Percentiles rank a stretch among this genome's conserved stretches.
Evolutionary conservation across 1,140 invertebrate genomes (phyloP).

Genomic region (Melanaphis sacchari): DNA sequence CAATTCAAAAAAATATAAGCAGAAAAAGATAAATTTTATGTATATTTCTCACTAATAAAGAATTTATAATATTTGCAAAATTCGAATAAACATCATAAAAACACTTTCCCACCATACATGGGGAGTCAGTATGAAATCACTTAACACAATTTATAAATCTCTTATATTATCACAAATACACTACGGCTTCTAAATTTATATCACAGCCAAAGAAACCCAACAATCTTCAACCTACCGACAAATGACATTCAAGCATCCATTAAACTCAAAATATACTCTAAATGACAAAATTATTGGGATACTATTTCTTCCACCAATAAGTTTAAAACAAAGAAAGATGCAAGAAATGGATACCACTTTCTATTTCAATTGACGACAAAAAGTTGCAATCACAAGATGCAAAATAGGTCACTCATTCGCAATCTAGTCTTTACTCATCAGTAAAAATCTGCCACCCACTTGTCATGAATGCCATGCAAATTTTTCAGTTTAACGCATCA

Average conservation of each 20-base stretch:
- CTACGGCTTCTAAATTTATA: neutral
- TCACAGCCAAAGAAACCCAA: constrained; percentile 28
- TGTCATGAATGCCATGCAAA: too few species aligned
- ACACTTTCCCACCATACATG: neutral
- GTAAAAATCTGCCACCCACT: too few species aligned
- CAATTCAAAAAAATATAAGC: too few species aligned
- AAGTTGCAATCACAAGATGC: too few species aligned
- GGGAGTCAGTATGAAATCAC: neutral
- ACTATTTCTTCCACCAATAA: neutral
- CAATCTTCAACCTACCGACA: too few species aligned
- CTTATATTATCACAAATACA: constrained; percentile 27
- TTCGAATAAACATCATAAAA: neutral
- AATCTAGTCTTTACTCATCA: too few species aligned
- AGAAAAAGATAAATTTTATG: too few species aligned
- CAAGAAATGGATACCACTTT: neutral
- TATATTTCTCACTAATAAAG: too few species aligned
- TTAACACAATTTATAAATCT: neutral
- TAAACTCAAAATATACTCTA: neutral
- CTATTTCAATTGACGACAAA: too few species aligned
- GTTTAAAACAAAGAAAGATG: neutral
- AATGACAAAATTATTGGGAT: neutral
- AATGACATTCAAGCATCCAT: too few species aligned
- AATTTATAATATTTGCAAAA: neutral
- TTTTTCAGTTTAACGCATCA: too few species aligned
- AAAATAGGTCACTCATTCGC: too few species aligned